These are phyloP conservation scores for Anhinga anhinga DNA, from an alignment of 2,113 vertebrate species.

Conservation along the genomic window DNA sequence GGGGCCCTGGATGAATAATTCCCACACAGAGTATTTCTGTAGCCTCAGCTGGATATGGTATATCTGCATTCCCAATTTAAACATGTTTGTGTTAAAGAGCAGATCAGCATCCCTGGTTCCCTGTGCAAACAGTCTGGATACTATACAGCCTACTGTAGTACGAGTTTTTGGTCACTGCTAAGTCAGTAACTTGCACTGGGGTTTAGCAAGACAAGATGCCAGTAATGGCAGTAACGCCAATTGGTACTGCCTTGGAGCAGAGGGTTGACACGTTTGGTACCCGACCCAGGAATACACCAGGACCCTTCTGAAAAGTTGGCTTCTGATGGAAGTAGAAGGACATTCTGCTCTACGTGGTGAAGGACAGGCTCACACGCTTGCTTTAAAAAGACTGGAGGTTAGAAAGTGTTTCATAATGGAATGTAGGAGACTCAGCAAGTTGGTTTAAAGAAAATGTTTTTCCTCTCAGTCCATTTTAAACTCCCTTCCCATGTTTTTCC, in stretches of 20 bases:
- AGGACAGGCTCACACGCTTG: neutral
- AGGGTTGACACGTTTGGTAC: neutral
- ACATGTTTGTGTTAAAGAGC: neutral
- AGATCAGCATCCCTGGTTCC: neutral
- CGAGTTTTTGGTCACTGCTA: neutral
- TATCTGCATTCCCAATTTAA: neutral
- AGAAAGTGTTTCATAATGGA: neutral
- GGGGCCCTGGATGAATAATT: neutral
- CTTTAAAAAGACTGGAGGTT: slow-evolving; percentile 10
- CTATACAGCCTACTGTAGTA: neutral
- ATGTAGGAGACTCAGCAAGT: neutral
- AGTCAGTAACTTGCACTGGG: neutral
- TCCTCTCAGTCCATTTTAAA: neutral
- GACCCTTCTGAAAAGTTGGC: neutral
- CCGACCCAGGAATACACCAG: neutral
- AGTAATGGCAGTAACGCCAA: neutral
- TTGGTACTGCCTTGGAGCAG: neutral
- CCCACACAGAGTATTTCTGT: neutral
- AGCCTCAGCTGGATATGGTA: neutral
- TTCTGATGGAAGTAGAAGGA: neutral
- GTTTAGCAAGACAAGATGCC: neutral
- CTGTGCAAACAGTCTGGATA: neutral
- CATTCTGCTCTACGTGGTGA: neutral
- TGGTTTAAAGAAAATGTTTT: slow-evolving; percentile 20
- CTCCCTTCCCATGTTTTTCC: neutral